Conservation (phyloP, 2,888 invertebrate species). For the Rosalia funebris region DNA sequence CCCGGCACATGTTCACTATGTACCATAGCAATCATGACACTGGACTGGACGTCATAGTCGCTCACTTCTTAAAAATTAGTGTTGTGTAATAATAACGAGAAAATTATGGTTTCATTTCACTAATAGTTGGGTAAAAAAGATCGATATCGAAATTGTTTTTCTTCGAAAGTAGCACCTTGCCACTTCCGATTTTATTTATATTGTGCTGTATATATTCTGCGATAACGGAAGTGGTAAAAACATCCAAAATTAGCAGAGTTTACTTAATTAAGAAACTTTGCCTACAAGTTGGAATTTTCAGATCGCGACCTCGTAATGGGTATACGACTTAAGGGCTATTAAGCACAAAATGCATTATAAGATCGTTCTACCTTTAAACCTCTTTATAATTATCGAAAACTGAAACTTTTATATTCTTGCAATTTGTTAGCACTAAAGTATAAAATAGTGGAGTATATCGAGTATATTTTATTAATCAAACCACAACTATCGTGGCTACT, state of each 20-base stretch:
- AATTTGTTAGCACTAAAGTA: no score
- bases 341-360: no score
- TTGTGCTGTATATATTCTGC: neutral
- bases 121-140: constrained; percentile 43
- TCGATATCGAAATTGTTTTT: constrained; percentile 28
- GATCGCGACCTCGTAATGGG: no score
- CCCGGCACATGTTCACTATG: constrained; percentile 45
- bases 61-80: constrained; percentile 61
- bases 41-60: constrained; percentile 54
- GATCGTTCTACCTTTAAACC: no score
- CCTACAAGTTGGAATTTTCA: no score
- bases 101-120: constrained; percentile 57
- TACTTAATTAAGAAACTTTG: no score
- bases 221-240: neutral
- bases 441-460: no score
- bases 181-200: neutral
- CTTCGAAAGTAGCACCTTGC: neutral
- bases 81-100: constrained; percentile 60
- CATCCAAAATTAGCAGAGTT: neutral
- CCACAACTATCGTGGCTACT: no score
- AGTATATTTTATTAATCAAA: no score
- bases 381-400: no score
- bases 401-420: no score
- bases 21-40: constrained; percentile 54
- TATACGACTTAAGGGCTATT: no score